Conservation (phyloP, 2,888 invertebrate genomes). For the Drosophila maculinotata region DNA sequence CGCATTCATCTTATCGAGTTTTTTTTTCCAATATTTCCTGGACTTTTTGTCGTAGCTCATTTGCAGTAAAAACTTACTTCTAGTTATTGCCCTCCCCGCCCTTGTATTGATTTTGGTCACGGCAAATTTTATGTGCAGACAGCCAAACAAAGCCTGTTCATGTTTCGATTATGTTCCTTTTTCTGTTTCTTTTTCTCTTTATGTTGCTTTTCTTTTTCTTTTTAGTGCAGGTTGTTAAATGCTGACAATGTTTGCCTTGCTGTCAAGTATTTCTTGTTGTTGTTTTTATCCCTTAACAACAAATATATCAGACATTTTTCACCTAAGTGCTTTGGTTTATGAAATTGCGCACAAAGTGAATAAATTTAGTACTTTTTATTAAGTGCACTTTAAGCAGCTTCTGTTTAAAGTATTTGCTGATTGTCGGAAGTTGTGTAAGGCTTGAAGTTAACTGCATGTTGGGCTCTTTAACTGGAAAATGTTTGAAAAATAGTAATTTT, state of each 20-base stretch:
- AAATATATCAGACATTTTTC: slow-evolving; percentile 28
- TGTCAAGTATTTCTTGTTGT: slow-evolving; percentile 5
- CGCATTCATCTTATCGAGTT: slow-evolving; percentile 61
- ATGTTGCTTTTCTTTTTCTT: slow-evolving; percentile 7
- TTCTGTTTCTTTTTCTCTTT: not conserved
- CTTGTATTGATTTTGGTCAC: slow-evolving; percentile 56
- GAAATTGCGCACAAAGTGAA: slow-evolving; percentile 17
- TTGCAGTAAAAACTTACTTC: slow-evolving; percentile 70
- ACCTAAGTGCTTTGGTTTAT: slow-evolving; percentile 29
- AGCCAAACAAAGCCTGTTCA: slow-evolving; percentile 30
- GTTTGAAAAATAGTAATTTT: too few species aligned
- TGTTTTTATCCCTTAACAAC: slow-evolving; percentile 10
- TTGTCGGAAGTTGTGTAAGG: not conserved
- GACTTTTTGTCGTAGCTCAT: slow-evolving; percentile 52
- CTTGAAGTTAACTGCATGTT: too few species aligned
- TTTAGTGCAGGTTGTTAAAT: slow-evolving; percentile 49
- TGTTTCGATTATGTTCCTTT: slow-evolving; percentile 20
- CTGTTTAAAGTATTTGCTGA: not conserved
- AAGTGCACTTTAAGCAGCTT: slow-evolving; percentile 13
- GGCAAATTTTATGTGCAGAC: slow-evolving; percentile 42
- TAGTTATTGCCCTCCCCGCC: slow-evolving; percentile 10
- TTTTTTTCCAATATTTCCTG: slow-evolving; percentile 50
- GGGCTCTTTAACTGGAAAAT: too few species aligned
- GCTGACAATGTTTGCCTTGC: slow-evolving; percentile 14
- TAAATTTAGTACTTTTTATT: slow-evolving; percentile 15